Evolutionary conservation across 92 coral and sea anemone species (phyloP), one percentile per base, ranked within the genome.

Genomic region (Umimayanthus kanabou): DNA sequence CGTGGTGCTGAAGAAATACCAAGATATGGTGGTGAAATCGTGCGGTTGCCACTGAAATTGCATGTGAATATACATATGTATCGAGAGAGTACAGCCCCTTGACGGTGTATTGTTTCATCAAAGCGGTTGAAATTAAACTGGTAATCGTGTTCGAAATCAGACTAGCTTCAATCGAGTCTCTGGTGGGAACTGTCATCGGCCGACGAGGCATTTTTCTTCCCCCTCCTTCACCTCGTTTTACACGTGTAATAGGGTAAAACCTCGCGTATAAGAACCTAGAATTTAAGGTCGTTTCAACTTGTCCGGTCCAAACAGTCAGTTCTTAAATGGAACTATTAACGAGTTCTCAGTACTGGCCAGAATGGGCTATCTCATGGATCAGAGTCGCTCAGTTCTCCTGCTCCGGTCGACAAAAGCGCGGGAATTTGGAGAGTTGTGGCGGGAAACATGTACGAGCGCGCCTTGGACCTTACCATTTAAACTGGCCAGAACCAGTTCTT

Each of bases 1-100:
- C 84, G 94, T 97, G 15, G 97, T 97, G n/a, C 91, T 97, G 83
- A 97, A 91, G 83, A 93, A 95, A 79, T 96, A 97, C 80, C 93
- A 93, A 26, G 91, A 91, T 71, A 97, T 97, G 99, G 94, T 95
- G 33, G 99, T 94, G 53, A 95, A 90, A 61, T 90, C 99, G 7
- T 97, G 99, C 66, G 97, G 94, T 72, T 97, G 99, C 82, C 94
- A 95, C 80, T 97, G 78, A 83, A 22, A 9, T 77, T 7, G 65
- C 73, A 7, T 29, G 22, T 43, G 53, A 23, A 67, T 37, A 37
- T 22, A n/a, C n/a, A n/a, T n/a, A n/a, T n/a, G n/a, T 65, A 45
- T 20, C 43, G 33, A 67, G 49, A 53, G 37, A 80, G 55, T 42
- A 64, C 43, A 82, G 23, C 39, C 73, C 65, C 45, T 75, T 6